Percentiles rank a stretch among this genome's conserved stretches.
Evolutionary conservation across 2,113 vertebrate species (phyloP).

Genomic region (Cochlearius cochlearius): DNA sequence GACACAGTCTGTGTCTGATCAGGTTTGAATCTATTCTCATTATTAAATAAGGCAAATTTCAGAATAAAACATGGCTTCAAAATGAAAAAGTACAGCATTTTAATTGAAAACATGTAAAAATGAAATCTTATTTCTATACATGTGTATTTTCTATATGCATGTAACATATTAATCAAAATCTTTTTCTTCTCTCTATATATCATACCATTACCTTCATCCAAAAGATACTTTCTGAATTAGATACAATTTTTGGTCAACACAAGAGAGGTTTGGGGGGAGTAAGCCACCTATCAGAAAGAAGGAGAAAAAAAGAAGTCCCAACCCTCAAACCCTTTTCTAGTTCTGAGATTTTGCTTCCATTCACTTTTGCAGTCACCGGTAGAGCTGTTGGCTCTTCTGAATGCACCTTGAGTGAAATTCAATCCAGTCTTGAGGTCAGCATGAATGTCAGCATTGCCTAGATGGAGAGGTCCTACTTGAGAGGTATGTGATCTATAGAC

Average conservation of each 20-base stretch:
- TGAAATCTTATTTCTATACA: not conserved
- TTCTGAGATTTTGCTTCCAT: not conserved
- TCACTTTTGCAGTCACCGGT: not conserved
- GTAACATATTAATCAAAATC: not conserved
- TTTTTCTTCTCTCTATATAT: not conserved
- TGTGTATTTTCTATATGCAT: not conserved
- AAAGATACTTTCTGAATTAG: not conserved
- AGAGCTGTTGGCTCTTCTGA: not conserved
- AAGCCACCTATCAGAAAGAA: not conserved
- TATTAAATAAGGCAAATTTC: not conserved
- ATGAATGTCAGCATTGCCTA: not conserved
- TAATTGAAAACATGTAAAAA: not conserved
- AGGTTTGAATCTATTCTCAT: not conserved
- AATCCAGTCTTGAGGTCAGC: not conserved
- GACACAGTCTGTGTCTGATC: not conserved
- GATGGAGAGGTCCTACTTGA: not conserved
- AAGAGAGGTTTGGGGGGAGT: not conserved
- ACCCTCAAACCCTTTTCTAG: not conserved
- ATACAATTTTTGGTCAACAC: not conserved
- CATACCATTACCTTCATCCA: not conserved
- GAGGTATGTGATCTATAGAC: not conserved
- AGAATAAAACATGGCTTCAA: not conserved
- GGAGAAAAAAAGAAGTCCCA: rapidly evolving
- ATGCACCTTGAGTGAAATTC: not conserved
- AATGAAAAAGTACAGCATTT: not conserved